Evolutionary conservation across 2,113 vertebrate species (phyloP).

Genomic region (Gobio gobio): DNA sequence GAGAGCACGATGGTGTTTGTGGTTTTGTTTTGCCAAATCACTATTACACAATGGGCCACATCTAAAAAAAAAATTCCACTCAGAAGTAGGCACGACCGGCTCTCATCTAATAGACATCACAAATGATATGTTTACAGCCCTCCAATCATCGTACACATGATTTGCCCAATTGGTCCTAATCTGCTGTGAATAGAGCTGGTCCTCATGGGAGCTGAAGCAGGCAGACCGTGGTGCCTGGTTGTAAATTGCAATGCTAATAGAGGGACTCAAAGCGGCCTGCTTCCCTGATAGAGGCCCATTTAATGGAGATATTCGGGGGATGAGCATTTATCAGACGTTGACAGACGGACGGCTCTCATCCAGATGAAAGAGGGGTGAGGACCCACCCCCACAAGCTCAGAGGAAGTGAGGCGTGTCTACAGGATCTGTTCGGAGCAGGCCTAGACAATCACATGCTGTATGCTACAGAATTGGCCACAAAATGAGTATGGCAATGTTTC

Average conservation of each 20-base stretch:
- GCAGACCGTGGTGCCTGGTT: constrained; percentile 62
- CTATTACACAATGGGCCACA: constrained; percentile 49
- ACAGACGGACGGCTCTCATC: constrained; percentile 65
- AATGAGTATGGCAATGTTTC: constrained; percentile 15
- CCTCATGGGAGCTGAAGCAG: constrained; percentile 70
- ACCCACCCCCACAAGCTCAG: constrained; percentile 26
- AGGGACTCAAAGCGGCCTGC: constrained; percentile 57
- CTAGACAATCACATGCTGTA: constrained; percentile 47
- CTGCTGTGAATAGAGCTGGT: constrained; percentile 69
- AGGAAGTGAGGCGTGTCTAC: constrained; percentile 54
- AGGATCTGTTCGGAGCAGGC: constrained; percentile 51
- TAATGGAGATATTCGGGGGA: constrained; percentile 79
- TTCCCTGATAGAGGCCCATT: constrained; percentile 74
- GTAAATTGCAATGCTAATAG: constrained; percentile 78
- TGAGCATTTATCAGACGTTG: constrained; percentile 81
- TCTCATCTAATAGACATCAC: constrained; percentile 52
- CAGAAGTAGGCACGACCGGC: constrained; percentile 47
- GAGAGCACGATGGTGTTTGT: background rate
- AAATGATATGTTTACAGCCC: constrained; percentile 66
- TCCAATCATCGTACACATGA: constrained; percentile 69
- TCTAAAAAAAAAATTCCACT: background rate
- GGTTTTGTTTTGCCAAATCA: background rate
- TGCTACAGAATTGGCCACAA: constrained; percentile 43
- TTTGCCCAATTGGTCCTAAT: constrained; percentile 73
- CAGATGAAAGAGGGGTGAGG: constrained; percentile 39